Evolutionary conservation across 2,888 invertebrate species (phyloP), one percentile per base, ranked within the genome.

Genomic region (Rhagium mordax): DNA sequence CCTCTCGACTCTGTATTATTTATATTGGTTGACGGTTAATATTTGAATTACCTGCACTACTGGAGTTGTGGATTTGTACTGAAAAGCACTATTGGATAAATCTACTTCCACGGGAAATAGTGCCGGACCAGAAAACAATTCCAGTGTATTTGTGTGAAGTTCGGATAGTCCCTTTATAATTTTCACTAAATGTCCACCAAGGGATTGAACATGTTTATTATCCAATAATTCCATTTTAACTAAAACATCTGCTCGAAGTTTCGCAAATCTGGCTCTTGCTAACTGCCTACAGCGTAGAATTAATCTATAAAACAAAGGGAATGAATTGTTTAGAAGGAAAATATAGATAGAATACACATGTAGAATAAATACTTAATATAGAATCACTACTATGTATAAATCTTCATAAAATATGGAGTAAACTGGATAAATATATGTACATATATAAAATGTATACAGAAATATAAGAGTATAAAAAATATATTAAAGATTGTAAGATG

Each of bases 21-120:
- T n/a, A n/a, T n/a, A n/a, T n/a, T n/a, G n/a, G n/a, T n/a, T n/a
- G n/a, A n/a, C n/a, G n/a, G n/a, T n/a, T n/a, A n/a, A n/a, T n/a
- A n/a, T 8, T 21, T 6, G 8, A 74, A 72, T 74, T 82, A 87
- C 88, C 70, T 86, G 85, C n/a, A 85, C 83, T 21, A 88, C 82
- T 47, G 87, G 88, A 3, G 89, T 89, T 0, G 92, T 91, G 1
- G 92, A 93, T 87, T 96, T 95, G 84, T 96, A 98, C 81, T 96
- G 96, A 87, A 98, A 98, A 20, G 97, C 97, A 69, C 94, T 95
- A 80, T 95, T 94, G 0, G 96, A 94, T 6, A 99, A 90, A 87
- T 98, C 98, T 15, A 98, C 96, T 89, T 99, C 98, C 0, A 99
- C 97, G 0, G 98, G 98, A 87, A 99, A 99, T 1, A 98, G 89